A percentile compares a stretch with the other conserved stretches of the same genome.
Conservation (phyloP, 2,113 vertebrate genomes). For the Lipophrys pholis region DNA sequence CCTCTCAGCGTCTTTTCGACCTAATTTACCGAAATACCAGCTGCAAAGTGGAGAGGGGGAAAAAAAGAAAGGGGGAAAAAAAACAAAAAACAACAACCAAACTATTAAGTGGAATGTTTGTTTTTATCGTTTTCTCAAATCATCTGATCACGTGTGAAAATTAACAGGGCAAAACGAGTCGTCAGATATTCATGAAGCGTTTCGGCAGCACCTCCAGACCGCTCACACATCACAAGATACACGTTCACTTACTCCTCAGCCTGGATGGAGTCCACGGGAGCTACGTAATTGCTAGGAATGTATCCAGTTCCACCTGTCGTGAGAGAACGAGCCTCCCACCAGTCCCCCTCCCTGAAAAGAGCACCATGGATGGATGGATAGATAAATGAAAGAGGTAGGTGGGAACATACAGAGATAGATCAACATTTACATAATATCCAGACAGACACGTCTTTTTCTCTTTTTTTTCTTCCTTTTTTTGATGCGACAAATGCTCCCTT, state of each 20-base stretch:
- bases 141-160: neutral
- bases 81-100: constrained; percentile 3
- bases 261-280: constrained; percentile 98
- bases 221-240: too few relatives aligned
- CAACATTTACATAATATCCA: constrained; percentile 27
- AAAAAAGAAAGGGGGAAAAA: neutral
- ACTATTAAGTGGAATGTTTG: constrained; percentile 4
- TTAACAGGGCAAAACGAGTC: constrained; percentile 5
- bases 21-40: constrained; percentile 99
- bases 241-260: constrained; percentile 92
- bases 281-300: constrained; percentile 99
- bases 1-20: constrained; percentile 97
- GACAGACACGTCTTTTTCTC: neutral
- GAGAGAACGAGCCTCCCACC: constrained; percentile 98
- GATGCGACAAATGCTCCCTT: too few relatives aligned
- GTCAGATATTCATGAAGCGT: constrained; percentile 43
- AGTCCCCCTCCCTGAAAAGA: constrained; percentile 93
- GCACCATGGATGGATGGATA: constrained; percentile 28
- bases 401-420: constrained; percentile 20
- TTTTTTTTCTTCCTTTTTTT: too few relatives aligned
- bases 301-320: constrained; percentile 97
- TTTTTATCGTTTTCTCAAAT: constrained; percentile 8
- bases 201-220: too few relatives aligned
- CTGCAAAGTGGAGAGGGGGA: constrained; percentile 64
- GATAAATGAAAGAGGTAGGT: neutral